Evolutionary conservation across 1,140 invertebrate genomes (phyloP).

Genomic region (Piezodorus guildinii): DNA sequence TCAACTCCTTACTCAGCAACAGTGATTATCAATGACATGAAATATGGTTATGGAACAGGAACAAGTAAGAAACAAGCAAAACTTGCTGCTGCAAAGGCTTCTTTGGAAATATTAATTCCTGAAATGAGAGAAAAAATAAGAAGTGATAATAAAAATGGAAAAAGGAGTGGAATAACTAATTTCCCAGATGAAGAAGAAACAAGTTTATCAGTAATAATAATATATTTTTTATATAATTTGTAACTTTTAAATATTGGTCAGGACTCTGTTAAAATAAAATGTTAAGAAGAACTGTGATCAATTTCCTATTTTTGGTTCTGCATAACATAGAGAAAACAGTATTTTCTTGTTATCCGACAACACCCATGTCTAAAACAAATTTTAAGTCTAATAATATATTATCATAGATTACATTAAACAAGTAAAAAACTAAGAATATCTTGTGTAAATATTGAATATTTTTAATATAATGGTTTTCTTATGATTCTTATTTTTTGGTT

Average conservation of each 20-base stretch:
- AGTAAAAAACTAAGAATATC: too few species aligned
- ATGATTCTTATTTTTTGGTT: too few species aligned
- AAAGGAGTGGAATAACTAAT: conserved; percentile 8
- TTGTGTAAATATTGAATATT: too few species aligned
- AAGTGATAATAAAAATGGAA: conserved; percentile 21
- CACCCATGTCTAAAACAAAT: too few species aligned
- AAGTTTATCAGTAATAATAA: conserved; percentile 1
- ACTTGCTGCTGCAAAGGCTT: conserved; percentile 76
- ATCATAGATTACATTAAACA: too few species aligned
- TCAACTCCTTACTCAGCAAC: conserved; percentile 86
- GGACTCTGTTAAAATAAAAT: too few species aligned
- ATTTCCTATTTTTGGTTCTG: too few species aligned
- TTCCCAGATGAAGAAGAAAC: conserved; percentile 14
- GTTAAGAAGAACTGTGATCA: too few species aligned
- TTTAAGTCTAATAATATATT: too few species aligned
- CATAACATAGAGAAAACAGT: too few species aligned
- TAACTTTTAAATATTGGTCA: conserved; percentile 20
- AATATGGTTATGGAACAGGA: conserved; percentile 84
- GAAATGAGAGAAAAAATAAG: conserved; percentile 62
- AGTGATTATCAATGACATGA: conserved; percentile 80
- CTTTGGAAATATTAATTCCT: conserved; percentile 85
- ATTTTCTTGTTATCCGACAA: too few species aligned
- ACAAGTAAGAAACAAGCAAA: conserved; percentile 93
- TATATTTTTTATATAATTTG: background rate
- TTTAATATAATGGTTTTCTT: too few species aligned